Percentiles rank a stretch among this genome's conserved stretches.
phyloP scores from a whole-genome alignment of 53 echinoderm and acorn worm genomes.

The Arbacia lixula region DNA sequence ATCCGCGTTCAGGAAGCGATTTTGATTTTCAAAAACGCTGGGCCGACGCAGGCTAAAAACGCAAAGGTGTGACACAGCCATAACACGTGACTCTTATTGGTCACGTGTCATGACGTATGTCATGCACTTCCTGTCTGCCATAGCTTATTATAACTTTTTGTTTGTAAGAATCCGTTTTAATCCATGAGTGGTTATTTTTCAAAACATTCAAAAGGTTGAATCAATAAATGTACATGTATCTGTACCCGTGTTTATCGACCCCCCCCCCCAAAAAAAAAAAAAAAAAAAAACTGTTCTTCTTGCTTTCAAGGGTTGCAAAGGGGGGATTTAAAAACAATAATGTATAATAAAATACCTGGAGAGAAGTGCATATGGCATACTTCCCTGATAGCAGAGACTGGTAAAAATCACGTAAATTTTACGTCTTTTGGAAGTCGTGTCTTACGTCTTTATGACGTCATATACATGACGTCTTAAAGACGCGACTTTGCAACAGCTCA shows the following conservation, averaged over 20 bases:
- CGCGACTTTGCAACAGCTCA: too few relatives aligned
- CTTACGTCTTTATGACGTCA: too few relatives aligned
- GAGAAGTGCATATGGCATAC: too few relatives aligned
- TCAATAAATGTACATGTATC: conserved; percentile 2
- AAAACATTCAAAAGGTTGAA: conserved; percentile 26
- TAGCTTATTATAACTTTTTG: conserved; percentile 26
- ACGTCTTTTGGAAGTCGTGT: too few relatives aligned
- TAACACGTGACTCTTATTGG: conserved; percentile 23
- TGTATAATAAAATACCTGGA: conserved; percentile 11
- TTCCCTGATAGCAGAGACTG: too few relatives aligned
- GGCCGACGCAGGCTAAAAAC: conserved; percentile 27
- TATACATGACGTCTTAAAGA: too few relatives aligned
- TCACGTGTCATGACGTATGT: conserved; percentile 26
- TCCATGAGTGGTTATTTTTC: conserved; percentile 26
- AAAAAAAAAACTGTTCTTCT: conserved; percentile 4
- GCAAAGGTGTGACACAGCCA: conserved; percentile 19
- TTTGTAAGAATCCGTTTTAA: conserved; percentile 13
- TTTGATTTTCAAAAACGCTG: conserved; percentile 20
- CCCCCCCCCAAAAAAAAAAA: too few relatives aligned
- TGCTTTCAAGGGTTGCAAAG: conserved; percentile 18
- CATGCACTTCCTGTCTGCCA: conserved; percentile 23
- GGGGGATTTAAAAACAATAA: conserved; percentile 26
- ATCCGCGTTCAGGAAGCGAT: conserved; percentile 13
- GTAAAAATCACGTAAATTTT: too few relatives aligned
- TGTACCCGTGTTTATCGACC: conserved; percentile 27